phyloP scores from a whole-genome alignment of 2,888 invertebrate species.

The Habroteleia sp. region DNA sequence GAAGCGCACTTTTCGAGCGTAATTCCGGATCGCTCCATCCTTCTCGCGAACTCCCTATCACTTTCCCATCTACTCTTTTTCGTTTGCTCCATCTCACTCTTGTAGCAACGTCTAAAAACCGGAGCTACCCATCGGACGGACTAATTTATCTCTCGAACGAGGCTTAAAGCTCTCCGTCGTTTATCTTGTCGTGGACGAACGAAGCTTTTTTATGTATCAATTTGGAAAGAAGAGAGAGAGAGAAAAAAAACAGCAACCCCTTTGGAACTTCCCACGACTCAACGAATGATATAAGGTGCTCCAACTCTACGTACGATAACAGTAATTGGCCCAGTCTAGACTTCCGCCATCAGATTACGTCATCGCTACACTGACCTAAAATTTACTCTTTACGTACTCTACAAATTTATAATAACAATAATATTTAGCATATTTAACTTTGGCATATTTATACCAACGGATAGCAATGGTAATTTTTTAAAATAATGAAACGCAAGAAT shows the following conservation, averaged over 20 bases:
- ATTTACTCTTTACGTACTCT: conserved; percentile 2
- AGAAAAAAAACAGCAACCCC: conserved; percentile 27
- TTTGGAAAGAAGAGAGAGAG: conserved; percentile 33
- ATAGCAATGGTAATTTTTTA: too few species aligned
- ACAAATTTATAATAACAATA: too few species aligned
- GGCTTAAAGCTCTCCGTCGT: conserved; percentile 62
- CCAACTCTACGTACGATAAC: conserved; percentile 6
- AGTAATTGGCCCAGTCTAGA: conserved; percentile 26
- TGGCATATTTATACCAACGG: too few species aligned
- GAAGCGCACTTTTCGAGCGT: conserved; percentile 44
- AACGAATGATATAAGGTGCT: conserved; percentile 6
- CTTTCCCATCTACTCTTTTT: conserved; percentile 10
- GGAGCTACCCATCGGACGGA: conserved; percentile 50
- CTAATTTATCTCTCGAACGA: conserved; percentile 63
- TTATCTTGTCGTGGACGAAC: conserved; percentile 59
- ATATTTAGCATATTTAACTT: too few species aligned
- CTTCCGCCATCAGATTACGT: conserved; percentile 10
- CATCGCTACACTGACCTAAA: conserved; percentile 10
- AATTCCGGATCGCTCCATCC: conserved; percentile 41
- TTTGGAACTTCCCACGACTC: conserved; percentile 36
- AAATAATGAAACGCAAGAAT: too few species aligned
- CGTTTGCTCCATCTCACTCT: conserved; percentile 1
- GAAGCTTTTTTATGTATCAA: conserved; percentile 61
- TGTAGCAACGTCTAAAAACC: conserved; percentile 37
- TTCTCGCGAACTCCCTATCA: conserved; percentile 10